phyloP scores from a whole-genome alignment of 1,140 invertebrate genomes.

The Drosophila punjabiensis region DNA sequence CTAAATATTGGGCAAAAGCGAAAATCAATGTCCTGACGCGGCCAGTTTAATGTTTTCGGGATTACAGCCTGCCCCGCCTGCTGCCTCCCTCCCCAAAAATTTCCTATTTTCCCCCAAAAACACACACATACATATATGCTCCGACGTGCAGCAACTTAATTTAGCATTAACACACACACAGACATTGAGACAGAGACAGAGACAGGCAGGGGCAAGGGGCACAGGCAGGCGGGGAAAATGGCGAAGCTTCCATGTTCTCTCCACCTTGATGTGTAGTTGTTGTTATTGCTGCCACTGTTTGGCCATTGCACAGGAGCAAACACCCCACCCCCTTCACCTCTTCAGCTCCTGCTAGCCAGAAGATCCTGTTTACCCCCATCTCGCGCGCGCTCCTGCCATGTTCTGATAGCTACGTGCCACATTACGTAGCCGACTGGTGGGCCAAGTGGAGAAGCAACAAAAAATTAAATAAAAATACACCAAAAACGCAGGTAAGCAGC shows the following conservation, averaged over 20 bases:
- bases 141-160: slow-evolving; percentile 57
- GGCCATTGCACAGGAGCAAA: slow-evolving; percentile 32
- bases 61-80: slow-evolving; percentile 38
- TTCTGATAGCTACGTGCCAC: slow-evolving; percentile 43
- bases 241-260: slow-evolving; percentile 5
- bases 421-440: slow-evolving; percentile 48
- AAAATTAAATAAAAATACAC: slow-evolving; percentile 3
- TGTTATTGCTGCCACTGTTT: slow-evolving; percentile 7
- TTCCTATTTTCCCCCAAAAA: slow-evolving; percentile 24
- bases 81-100: not conserved
- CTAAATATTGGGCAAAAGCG: slow-evolving; percentile 46
- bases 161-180: slow-evolving; percentile 50
- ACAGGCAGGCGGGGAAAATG: slow-evolving; percentile 5
- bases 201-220: not conserved
- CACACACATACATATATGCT: slow-evolving; percentile 10
- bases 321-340: not conserved
- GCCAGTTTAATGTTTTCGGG: slow-evolving; percentile 52
- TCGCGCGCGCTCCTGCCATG: not conserved
- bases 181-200: slow-evolving; percentile 8
- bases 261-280: slow-evolving; percentile 10
- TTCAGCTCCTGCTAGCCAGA: not conserved
- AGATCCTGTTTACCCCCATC: slow-evolving; percentile 19
- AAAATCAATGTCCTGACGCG: slow-evolving; percentile 59
- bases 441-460: slow-evolving; percentile 2
- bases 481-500: slow-evolving; percentile 12